phyloP scores from a whole-genome alignment of 2,113 vertebrate species.

The Labrus mixtus region DNA sequence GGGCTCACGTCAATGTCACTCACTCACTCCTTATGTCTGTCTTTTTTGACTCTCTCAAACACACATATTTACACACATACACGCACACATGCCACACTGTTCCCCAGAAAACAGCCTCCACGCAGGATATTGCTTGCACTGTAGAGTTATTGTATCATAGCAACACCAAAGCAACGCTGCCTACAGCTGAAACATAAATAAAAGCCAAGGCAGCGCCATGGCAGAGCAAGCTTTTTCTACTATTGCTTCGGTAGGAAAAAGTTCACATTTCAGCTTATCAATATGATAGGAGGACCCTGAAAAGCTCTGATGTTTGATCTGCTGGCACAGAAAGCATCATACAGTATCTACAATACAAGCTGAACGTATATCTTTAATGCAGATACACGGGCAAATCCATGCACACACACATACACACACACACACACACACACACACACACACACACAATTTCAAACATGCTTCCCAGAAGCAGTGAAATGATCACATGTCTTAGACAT shows the following conservation, averaged over 20 bases:
- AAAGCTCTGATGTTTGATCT: constrained; percentile 72
- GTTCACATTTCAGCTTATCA: constrained; percentile 79
- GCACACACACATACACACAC: constrained; percentile 68
- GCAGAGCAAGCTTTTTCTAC: constrained; percentile 55
- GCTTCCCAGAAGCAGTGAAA: constrained; percentile 98
- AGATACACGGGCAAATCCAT: constrained; percentile 66
- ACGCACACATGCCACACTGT: constrained; percentile 14
- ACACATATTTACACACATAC: constrained; percentile 47
- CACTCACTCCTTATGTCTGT: constrained; percentile 22
- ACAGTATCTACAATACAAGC: constrained; percentile 79
- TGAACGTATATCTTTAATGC: constrained; percentile 65
- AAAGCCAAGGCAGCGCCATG: constrained; percentile 27
- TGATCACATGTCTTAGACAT: constrained; percentile 90
- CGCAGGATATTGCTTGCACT: constrained; percentile 58
- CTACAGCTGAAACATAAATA: constrained; percentile 46
- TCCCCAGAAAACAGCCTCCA: constrained; percentile 54
- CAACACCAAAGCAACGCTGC: constrained; percentile 65
- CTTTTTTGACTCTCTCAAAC: constrained; percentile 21
- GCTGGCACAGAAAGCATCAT: constrained; percentile 71
- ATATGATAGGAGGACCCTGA: constrained; percentile 79
- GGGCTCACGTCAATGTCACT: constrained; percentile 66
- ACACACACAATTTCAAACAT: constrained; percentile 81
- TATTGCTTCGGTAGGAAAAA: constrained; percentile 63
- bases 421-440: constrained; percentile 63
- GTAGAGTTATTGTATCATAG: constrained; percentile 70